Evolutionary conservation across 1,140 invertebrate species (phyloP), one percentile per base, ranked within the genome.

Genomic region (Scylla paramamosain): DNA sequence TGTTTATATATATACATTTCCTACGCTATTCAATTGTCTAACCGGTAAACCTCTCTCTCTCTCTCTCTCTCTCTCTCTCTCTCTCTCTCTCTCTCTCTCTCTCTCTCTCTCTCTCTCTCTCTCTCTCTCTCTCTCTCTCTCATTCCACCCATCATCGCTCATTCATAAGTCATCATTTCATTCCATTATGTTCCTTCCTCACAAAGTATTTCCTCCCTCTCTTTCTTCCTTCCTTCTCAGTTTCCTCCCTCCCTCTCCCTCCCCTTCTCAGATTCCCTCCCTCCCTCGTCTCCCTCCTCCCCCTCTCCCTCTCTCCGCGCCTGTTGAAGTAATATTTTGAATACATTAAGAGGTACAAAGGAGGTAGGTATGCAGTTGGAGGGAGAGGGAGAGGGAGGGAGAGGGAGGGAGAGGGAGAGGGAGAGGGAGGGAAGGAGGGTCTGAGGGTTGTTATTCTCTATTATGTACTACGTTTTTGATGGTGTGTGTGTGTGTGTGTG

Each of bases 301-400:
- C 29, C 31, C 90, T 67, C 46, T 91, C 20, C 14, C 89, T n/a
- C n/a, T 3, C 46, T 28, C 25, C 46, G 12, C 31, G 25, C 29
- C 46, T 6, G 86, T 32, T 88, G 86, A 32, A 88, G 86, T 31
- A 88, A 88, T 88, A 39, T 88, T 88, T 88, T 88, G 86, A 88
- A 88, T 88, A 88, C 45, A 88, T 88, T 88, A 88, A 88, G 86
- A 88, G 28, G 31, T 20, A 88, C 86, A 88, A 88, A 88, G 45
- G 86, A 88, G 28, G 31, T 12, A 84, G 83, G 31, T 12, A 84
- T 12, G 31, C 12, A 84, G 83, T 12, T 12, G n/a, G n/a, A 32
- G 83, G n/a, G 83, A n/a, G 83, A 84, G 31, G 31, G 83, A 84
- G 83, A 20, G n/a, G n/a, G n/a, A n/a, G 83, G n/a, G 83, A 20